A percentile compares a stretch with the other conserved stretches of the same genome.
These are phyloP conservation scores for Erebia palarica DNA, from an alignment of 2,888 invertebrate species.

Conservation along the genomic window DNA sequence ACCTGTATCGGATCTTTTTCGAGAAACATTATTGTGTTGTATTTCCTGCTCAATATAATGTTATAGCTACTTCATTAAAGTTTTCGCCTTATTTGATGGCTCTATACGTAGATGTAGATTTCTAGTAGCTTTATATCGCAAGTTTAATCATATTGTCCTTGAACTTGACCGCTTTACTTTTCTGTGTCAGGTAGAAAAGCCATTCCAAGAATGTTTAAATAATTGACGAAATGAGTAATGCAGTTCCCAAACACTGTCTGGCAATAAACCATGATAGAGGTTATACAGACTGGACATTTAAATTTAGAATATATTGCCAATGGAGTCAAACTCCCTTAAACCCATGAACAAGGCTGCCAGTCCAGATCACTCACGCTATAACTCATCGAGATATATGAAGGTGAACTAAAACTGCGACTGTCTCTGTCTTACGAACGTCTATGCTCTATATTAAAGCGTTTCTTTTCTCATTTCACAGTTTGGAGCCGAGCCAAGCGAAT, in stretches of 20 bases:
- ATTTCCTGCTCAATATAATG: no score
- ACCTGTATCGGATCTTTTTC: background rate
- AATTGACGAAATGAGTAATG: background rate
- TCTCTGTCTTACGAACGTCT: conserved; percentile 75
- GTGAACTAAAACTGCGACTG: conserved; percentile 65
- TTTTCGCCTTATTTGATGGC: background rate
- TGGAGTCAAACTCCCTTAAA: conserved; percentile 73
- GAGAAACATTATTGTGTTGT: background rate
- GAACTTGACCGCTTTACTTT: background rate
- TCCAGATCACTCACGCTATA: conserved; percentile 76
- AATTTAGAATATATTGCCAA: conserved; percentile 53
- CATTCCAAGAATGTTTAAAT: background rate
- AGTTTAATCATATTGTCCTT: background rate
- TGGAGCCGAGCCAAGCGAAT: conserved; percentile 82
- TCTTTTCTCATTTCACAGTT: conserved; percentile 83
- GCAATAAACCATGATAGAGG: background rate
- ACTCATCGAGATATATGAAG: conserved; percentile 76
- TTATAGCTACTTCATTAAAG: background rate
- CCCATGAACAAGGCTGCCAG: conserved; percentile 71
- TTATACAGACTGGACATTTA: conserved; percentile 23
- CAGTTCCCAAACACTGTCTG: background rate
- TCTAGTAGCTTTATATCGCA: background rate
- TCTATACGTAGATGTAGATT: background rate
- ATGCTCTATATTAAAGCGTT: conserved; percentile 74
- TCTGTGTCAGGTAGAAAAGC: background rate